Evolutionary conservation across 2,797 vertebrate species (phyloP).

Genomic region (Lithobates sylvaticus): DNA sequence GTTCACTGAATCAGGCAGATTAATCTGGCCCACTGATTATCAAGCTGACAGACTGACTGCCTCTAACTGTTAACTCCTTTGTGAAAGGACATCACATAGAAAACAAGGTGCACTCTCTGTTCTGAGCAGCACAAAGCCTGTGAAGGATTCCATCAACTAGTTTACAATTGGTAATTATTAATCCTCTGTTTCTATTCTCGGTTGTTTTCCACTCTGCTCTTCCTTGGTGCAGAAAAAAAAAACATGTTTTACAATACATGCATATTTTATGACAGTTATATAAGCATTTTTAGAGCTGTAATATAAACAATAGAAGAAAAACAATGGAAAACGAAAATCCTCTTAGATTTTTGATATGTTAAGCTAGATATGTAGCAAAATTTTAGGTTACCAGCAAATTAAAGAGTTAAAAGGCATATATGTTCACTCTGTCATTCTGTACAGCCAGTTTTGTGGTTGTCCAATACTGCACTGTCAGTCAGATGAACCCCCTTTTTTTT

Average conservation of each 20-base stretch:
- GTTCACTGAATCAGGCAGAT: constrained; percentile 61
- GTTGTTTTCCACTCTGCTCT: constrained; percentile 36
- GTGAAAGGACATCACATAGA: neutral
- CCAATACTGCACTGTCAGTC: neutral
- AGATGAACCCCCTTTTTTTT: too few species aligned
- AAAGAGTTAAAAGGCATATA: too few species aligned
- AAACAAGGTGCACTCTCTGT: constrained; percentile 12
- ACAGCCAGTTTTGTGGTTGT: neutral
- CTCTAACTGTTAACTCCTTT: constrained; percentile 54
- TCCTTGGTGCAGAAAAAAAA: constrained; percentile 11
- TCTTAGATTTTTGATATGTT: neutral
- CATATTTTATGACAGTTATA: constrained; percentile 58
- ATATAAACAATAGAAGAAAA: constrained; percentile 49
- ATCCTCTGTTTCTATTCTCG: constrained; percentile 42
- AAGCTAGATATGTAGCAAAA: neutral
- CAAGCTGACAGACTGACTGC: constrained; percentile 56
- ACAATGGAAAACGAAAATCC: neutral
- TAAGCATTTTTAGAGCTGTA: constrained; percentile 55
- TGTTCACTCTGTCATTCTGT: neutral
- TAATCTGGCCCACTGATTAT: constrained; percentile 58
- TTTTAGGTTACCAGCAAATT: too few species aligned
- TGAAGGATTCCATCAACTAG: constrained; percentile 37
- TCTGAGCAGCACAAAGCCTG: constrained; percentile 10
- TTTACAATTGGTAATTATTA: constrained; percentile 51
- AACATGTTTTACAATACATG: constrained; percentile 43